Percentiles rank a stretch among this genome's conserved stretches.
Evolutionary conservation across 2,888 invertebrate genomes (phyloP).

Genomic region (Zygothrica quintamaculata): DNA sequence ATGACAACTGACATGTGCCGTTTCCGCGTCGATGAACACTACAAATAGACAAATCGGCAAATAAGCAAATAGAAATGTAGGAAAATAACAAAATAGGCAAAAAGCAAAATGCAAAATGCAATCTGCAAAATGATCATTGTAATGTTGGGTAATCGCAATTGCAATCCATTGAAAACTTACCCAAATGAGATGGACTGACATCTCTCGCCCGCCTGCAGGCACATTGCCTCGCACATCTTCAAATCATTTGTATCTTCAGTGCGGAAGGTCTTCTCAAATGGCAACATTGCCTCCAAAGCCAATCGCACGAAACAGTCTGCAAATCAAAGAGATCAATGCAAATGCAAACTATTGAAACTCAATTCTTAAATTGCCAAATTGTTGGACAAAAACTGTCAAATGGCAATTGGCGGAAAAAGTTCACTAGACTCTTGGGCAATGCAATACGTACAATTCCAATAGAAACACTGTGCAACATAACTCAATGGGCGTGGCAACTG

Average conservation of each 20-base stretch:
- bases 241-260: constrained; percentile 87
- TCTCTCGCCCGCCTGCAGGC: constrained; percentile 87
- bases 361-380: constrained; percentile 29
- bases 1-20: constrained; percentile 87
- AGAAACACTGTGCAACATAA: too few relatives aligned
- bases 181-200: constrained; percentile 88
- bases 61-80: too few relatives aligned
- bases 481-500: not conserved
- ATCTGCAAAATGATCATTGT: too few relatives aligned
- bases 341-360: constrained; percentile 24
- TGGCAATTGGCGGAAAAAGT: constrained; percentile 37
- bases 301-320: constrained; percentile 88
- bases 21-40: constrained; percentile 87
- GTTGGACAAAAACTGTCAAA: too few relatives aligned
- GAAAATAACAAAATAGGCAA: too few relatives aligned
- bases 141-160: constrained; percentile 49
- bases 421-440: constrained; percentile 44
- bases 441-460: not conserved
- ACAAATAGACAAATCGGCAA: not conserved
- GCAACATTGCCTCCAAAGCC: constrained; percentile 87
- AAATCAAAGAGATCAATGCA: constrained; percentile 32
- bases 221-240: constrained; percentile 87
- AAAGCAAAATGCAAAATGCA: not conserved
- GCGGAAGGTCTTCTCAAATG: constrained; percentile 86
- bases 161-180: constrained; percentile 82